phyloP scores from a whole-genome alignment of 2,113 vertebrate species.

The Orthonyx spaldingii region DNA sequence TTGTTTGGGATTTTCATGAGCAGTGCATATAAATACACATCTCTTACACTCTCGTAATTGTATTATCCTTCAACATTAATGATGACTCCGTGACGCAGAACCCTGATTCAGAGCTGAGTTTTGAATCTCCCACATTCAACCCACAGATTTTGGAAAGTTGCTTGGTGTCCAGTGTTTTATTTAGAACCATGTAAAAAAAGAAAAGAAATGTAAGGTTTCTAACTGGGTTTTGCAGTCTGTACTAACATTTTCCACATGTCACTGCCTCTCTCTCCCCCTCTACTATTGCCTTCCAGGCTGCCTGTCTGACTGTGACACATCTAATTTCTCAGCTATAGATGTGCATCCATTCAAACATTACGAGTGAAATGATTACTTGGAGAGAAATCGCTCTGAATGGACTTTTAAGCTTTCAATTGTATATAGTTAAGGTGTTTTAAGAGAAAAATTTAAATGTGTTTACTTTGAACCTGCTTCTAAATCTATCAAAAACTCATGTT shows the following conservation, averaged over 20 bases:
- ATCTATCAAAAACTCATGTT: neutral
- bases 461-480: neutral
- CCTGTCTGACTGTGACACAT: neutral
- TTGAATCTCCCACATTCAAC: neutral
- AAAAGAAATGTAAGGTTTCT: neutral
- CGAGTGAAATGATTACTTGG: neutral
- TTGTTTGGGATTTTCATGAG: constrained; percentile 45
- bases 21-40: constrained; percentile 40
- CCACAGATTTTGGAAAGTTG: neutral
- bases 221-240: neutral
- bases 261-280: neutral
- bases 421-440: neutral
- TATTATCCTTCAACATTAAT: neutral
- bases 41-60: neutral
- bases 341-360: neutral
- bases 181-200: neutral
- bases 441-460: neutral
- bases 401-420: neutral
- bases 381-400: neutral
- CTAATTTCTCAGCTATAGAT: neutral
- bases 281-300: neutral
- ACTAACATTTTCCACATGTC: neutral
- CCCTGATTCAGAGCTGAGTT: neutral
- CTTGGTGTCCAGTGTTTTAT: neutral
- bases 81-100: neutral